Conservation (phyloP, 2,797 vertebrate genomes). For the Liparis tanakae region DNA sequence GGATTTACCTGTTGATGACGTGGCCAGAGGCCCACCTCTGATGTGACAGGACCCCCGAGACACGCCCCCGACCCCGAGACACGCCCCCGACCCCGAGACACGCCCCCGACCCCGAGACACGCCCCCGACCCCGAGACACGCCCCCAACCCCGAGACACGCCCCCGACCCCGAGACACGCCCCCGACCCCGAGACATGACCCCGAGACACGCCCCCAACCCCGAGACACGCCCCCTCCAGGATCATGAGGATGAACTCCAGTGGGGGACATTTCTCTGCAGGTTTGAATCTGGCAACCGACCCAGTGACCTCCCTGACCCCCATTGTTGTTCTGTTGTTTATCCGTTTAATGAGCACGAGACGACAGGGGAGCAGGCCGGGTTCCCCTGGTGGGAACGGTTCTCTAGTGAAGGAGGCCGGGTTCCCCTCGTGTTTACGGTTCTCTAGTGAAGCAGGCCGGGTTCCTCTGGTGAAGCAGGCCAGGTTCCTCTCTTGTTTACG, state of each 20-base stretch:
- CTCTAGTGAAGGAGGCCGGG: too few relatives aligned
- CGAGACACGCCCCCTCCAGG: slow-evolving; percentile 1
- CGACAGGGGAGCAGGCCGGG: slow-evolving; percentile 13
- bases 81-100: neutral
- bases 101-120: neutral
- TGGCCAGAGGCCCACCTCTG: slow-evolving; percentile 17
- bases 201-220: neutral
- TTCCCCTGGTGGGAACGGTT: too few relatives aligned
- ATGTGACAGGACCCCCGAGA: slow-evolving; percentile 44
- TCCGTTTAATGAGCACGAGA: slow-evolving; percentile 26
- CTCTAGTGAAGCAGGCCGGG: neutral
- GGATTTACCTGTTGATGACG: slow-evolving; percentile 36
- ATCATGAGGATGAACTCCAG: slow-evolving; percentile 16
- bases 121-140: neutral
- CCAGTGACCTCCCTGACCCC: neutral
- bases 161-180: neutral
- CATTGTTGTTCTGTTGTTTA: slow-evolving; percentile 37
- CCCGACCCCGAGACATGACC: neutral
- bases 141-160: slow-evolving; percentile 1
- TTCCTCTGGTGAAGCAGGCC: too few relatives aligned
- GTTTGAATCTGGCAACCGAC: slow-evolving; percentile 28
- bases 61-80: neutral
- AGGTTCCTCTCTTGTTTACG: too few relatives aligned
- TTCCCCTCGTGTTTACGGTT: too few relatives aligned
- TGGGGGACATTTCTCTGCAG: slow-evolving; percentile 12